These are phyloP conservation scores for Gambelia wislizenii DNA, from an alignment of 2,797 vertebrate genomes.

Conservation along the genomic window DNA sequence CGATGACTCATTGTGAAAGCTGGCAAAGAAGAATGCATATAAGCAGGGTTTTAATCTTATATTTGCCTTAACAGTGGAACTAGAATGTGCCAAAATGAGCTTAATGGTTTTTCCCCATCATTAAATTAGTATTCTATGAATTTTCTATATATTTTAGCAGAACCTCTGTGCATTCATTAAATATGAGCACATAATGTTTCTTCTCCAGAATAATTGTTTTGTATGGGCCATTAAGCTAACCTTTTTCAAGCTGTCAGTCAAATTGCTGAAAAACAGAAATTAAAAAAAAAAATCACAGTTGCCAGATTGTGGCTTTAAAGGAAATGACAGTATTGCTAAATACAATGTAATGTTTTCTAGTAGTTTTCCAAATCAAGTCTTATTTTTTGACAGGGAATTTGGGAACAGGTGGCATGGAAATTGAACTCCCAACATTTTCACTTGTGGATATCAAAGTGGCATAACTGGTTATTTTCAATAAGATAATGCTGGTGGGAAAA, in stretches of 20 bases:
- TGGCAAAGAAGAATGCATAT: not conserved
- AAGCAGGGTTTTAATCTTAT: not conserved
- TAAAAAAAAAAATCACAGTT: constrained; percentile 27
- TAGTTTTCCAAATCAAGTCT: not conserved
- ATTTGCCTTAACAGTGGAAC: constrained; percentile 24
- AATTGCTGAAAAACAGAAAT: constrained; percentile 17
- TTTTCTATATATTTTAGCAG: not conserved
- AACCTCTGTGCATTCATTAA: constrained; percentile 24
- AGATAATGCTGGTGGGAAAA: not conserved
- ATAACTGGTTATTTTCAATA: not conserved
- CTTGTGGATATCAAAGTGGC: not conserved
- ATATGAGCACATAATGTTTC: constrained; percentile 30
- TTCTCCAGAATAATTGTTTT: constrained; percentile 44
- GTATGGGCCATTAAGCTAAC: constrained; percentile 39
- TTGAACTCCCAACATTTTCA: constrained; percentile 25
- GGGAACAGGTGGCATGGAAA: not conserved
- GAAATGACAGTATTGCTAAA: not conserved
- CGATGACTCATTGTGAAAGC: not conserved
- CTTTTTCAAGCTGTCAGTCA: constrained; percentile 34
- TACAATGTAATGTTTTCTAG: not conserved
- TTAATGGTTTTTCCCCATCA: constrained; percentile 4
- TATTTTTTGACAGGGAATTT: not conserved
- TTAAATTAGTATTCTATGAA: constrained; percentile 24
- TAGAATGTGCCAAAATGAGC: not conserved
- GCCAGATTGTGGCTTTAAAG: not conserved